phyloP scores from a whole-genome alignment of 2,888 invertebrate genomes.

The Alcis repandata region DNA sequence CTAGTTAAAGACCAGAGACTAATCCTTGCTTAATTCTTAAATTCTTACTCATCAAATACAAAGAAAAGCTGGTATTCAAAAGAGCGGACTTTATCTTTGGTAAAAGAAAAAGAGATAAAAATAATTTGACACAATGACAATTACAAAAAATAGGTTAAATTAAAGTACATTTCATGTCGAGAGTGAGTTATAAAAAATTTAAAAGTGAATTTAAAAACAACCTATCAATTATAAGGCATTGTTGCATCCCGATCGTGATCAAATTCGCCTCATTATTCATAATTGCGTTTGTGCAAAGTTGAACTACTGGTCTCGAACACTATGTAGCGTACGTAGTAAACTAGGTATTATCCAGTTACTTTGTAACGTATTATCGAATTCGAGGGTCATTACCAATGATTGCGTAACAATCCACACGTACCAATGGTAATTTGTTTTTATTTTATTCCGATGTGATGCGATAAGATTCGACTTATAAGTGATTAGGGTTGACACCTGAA shows the following conservation, averaged over 20 bases:
- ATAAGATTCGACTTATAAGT: conserved; percentile 23
- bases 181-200: too few species aligned
- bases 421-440: conserved; percentile 49
- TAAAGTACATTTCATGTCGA: too few species aligned
- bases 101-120: too few species aligned
- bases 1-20: conserved; percentile 7
- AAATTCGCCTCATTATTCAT: too few species aligned
- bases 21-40: too few species aligned
- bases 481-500: conserved; percentile 38
- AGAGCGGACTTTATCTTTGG: too few species aligned
- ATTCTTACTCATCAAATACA: too few species aligned
- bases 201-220: too few species aligned
- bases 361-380: conserved; percentile 36
- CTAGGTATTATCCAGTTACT: conserved; percentile 32
- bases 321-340: conserved; percentile 6
- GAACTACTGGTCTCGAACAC: conserved; percentile 1
- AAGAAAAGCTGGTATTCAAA: not conserved
- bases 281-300: conserved; percentile 4
- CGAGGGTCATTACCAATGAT: conserved; percentile 40
- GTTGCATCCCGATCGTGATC: too few species aligned
- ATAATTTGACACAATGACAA: too few species aligned
- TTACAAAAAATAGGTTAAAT: too few species aligned
- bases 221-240: too few species aligned
- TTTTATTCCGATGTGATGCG: conserved; percentile 48
- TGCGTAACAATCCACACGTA: conserved; percentile 51